Percentiles rank a stretch among this genome's conserved stretches.
phyloP scores from a whole-genome alignment of 2,797 vertebrate genomes.

The Alcedo quadribrachys region DNA sequence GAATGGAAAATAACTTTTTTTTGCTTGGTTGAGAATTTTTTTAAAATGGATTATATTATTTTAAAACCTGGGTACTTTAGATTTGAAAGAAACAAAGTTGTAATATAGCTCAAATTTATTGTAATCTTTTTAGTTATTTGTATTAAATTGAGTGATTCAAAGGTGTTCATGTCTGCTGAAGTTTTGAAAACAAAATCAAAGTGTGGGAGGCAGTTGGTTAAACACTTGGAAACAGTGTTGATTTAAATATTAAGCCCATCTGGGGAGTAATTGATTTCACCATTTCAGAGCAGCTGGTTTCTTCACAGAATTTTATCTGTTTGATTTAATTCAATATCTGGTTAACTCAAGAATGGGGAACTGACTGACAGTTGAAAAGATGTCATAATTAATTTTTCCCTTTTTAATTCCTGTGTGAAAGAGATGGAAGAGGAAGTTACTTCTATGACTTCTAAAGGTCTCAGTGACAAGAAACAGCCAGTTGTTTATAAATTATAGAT shows the following conservation, averaged over 20 bases:
- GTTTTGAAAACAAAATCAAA: not conserved
- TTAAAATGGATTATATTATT: not conserved
- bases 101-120: not conserved
- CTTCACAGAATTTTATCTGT: not conserved
- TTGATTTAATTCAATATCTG: not conserved
- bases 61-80: not conserved
- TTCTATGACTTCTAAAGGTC: not conserved
- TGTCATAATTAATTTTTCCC: not conserved
- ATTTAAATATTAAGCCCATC: not conserved
- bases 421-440: not conserved
- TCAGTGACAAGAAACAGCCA: not conserved
- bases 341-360: not conserved
- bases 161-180: not conserved
- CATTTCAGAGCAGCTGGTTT: conserved; percentile 11
- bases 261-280: not conserved
- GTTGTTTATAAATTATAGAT: not conserved
- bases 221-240: not conserved
- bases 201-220: not conserved
- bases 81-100: not conserved
- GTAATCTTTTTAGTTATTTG: not conserved
- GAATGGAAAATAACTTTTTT: not conserved
- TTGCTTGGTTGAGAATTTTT: not conserved
- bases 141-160: not conserved
- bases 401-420: conserved; percentile 1
- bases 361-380: not conserved